Evolutionary conservation across 2,797 vertebrate species (phyloP), one percentile per base, ranked within the genome.

Genomic region (Rhinophrynus dorsalis): DNA sequence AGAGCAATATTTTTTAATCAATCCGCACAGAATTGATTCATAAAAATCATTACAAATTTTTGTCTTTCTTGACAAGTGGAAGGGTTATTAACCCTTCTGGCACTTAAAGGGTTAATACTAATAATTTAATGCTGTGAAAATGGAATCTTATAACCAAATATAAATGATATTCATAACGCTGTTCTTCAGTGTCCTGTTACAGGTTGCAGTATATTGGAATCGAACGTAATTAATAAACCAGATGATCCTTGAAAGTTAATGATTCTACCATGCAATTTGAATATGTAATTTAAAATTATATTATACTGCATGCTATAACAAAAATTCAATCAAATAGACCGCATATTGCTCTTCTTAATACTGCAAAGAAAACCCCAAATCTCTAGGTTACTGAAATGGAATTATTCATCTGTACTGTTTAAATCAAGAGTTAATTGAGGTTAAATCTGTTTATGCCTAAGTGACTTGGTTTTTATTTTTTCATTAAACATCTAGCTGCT

Each of bases 351-450:
- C 12, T 13, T 21, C 3, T 26, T 3, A 51, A 24, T 26, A 5
- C 23, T 51, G 3, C 6, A 8, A 13, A n/a, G 26, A 13, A 27
- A 26, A 27, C 27, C n/a, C n/a, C n/a, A n/a, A n/a, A n/a, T n/a
- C n/a, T n/a, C n/a, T n/a, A 51, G 47, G 15, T 26, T 26, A 29
- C 23, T 27, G 24, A 29, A 51, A 13, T 23, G 15, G 13, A 21
- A 51, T 27, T 27, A 51, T 51, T 51, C 47, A 50, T 50, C 24
- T 50, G 1, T 50, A 24, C 24, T 27, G 47, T 20, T 23, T 48
- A 24, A 48, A 48, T 48, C 45, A 23, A 12, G 24, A 51, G 47
- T 51, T 51, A 51, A 51, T 51, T 51, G 47, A 27, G 47, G 47
- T 51, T 51, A 45, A 56, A 32, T 55, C 37, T 54, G 44, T 32